Evolutionary conservation across 2,888 invertebrate genomes (phyloP).

Genomic region (Hyppa rectilinea): DNA sequence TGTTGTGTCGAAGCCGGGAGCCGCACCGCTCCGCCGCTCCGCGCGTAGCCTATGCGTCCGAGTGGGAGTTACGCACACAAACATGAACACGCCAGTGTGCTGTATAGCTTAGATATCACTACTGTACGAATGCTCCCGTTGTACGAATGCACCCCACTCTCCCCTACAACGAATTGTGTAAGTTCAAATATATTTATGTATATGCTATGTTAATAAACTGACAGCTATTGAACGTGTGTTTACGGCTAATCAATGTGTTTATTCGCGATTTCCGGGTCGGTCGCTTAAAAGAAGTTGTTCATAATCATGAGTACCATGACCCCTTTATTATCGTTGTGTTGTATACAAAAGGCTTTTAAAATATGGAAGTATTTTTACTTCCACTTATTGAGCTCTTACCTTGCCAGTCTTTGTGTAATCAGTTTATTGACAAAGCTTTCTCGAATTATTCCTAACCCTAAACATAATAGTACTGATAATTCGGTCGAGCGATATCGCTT

Average conservation of each 20-base stretch:
- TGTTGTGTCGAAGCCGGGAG: too few species aligned
- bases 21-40: too few species aligned
- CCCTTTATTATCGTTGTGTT: background rate
- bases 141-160: too few species aligned
- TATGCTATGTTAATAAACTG: background rate
- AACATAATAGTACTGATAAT: conserved; percentile 40
- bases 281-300: too few species aligned
- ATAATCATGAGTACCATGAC: background rate
- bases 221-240: background rate
- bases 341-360: background rate
- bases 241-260: background rate
- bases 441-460: conserved; percentile 35
- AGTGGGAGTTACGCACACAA: too few species aligned
- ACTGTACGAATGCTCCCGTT: too few species aligned
- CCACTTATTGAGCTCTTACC: background rate
- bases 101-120: too few species aligned
- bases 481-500: conserved; percentile 46
- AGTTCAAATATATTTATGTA: background rate
- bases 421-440: conserved; percentile 29
- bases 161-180: background rate
- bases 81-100: too few species aligned
- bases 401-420: conserved; percentile 1
- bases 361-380: background rate
- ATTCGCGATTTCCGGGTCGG: background rate
- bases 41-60: too few species aligned